Percentiles rank a stretch among this genome's conserved stretches.
These are phyloP conservation scores for Campodea augens DNA, from an alignment of 1,140 invertebrate genomes.

Conservation along the genomic window DNA sequence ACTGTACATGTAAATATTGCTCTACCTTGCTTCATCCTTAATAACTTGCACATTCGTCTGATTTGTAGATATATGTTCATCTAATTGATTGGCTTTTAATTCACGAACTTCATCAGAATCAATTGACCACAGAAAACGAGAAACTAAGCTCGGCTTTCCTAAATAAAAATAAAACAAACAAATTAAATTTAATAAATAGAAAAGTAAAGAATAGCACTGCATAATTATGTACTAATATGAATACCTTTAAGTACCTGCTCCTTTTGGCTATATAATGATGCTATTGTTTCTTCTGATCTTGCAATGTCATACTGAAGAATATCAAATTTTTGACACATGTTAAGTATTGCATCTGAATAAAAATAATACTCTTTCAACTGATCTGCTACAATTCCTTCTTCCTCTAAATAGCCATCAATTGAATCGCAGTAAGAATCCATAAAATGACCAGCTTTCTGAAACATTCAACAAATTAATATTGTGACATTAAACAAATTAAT, in stretches of 20 bases:
- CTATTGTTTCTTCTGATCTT: slow-evolving; percentile 39
- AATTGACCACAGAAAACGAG: slow-evolving; percentile 50
- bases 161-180: slow-evolving; percentile 14
- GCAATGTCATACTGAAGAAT: slow-evolving; percentile 49
- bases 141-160: slow-evolving; percentile 50
- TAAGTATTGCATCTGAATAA: slow-evolving; percentile 49
- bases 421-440: slow-evolving; percentile 57
- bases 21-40: slow-evolving; percentile 41
- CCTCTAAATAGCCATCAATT: slow-evolving; percentile 54
- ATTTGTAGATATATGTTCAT: slow-evolving; percentile 47
- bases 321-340: slow-evolving; percentile 52
- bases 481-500: not conserved
- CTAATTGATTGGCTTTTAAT: slow-evolving; percentile 43
- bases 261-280: slow-evolving; percentile 33
- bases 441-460: slow-evolving; percentile 40
- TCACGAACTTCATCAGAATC: slow-evolving; percentile 62
- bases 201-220: not conserved
- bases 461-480: slow-evolving; percentile 12
- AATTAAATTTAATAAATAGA: not conserved
- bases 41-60: slow-evolving; percentile 35
- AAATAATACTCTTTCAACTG: slow-evolving; percentile 69
- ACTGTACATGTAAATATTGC: slow-evolving; percentile 1
- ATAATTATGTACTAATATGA: not conserved
- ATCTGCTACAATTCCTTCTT: slow-evolving; percentile 63
- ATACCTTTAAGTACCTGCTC: slow-evolving; percentile 31